Evolutionary conservation across 1,140 invertebrate species (phyloP).

Genomic region (Tribolium madens): DNA sequence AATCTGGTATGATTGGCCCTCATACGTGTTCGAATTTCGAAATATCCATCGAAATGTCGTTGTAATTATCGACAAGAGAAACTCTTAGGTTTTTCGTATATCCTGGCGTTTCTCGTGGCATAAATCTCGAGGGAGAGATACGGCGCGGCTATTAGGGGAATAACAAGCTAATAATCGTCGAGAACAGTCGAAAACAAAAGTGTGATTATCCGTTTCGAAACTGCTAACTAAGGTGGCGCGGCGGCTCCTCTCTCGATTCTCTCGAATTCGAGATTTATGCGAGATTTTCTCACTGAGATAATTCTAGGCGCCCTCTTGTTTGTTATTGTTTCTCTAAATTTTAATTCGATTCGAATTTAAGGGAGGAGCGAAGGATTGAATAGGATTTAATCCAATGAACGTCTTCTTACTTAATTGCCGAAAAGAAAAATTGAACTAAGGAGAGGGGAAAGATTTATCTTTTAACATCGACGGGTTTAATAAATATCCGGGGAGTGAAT

Average conservation of each 20-base stretch:
- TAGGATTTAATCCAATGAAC: slow-evolving; percentile 15
- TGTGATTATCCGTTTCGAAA: slow-evolving; percentile 61
- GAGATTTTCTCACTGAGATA: slow-evolving; percentile 50
- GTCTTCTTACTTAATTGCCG: slow-evolving; percentile 27
- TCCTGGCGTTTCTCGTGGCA: slow-evolving; percentile 10
- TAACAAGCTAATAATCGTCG: slow-evolving; percentile 62
- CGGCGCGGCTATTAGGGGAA: slow-evolving; percentile 60
- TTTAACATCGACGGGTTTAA: slow-evolving; percentile 45
- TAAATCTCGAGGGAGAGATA: slow-evolving; percentile 51
- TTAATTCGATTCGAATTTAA: slow-evolving; percentile 21
- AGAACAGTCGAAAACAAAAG: slow-evolving; percentile 61
- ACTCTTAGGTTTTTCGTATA: slow-evolving; percentile 20
- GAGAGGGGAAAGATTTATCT: slow-evolving; percentile 7
- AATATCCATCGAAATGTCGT: slow-evolving; percentile 10
- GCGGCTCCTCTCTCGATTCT: slow-evolving; percentile 12
- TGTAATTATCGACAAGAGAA: slow-evolving; percentile 40
- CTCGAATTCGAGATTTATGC: slow-evolving; percentile 59
- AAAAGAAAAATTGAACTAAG: slow-evolving; percentile 3
- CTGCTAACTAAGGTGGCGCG: slow-evolving; percentile 60
- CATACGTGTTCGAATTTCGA: slow-evolving; percentile 39
- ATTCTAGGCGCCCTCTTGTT: slow-evolving; percentile 23
- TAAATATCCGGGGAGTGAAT: slow-evolving; percentile 40
- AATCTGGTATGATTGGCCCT: slow-evolving; percentile 5
- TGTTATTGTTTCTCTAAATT: slow-evolving; percentile 39
- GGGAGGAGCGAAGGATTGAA: background rate